Base-by-base conservation (phyloP, 2,113 vertebrate species). In the Romanogobio albipinnatus region DNA sequence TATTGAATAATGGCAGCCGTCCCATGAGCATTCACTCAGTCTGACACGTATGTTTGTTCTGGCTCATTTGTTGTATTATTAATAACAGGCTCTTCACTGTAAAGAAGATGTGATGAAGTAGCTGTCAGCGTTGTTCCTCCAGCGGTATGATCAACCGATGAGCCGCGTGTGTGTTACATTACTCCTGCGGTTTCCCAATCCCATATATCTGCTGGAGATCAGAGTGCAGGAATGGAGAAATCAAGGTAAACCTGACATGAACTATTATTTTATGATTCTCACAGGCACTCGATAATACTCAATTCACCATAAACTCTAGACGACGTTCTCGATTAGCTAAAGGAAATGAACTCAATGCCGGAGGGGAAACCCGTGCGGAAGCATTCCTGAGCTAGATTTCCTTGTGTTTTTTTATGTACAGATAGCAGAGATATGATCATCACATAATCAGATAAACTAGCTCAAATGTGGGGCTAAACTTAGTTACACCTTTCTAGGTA, bases 31-130 rank as follows among this genome's bases (percentile, higher is more conserved):
- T 22, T 39, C 26, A 36, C 36, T 43, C 36, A 76, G 4, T 29
- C 15, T 62, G 76, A 79, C 36, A 45, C 14, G 7, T 79, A 14
- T 62, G 62, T 79, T 62, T 5, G 56, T 79, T 79, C 36, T 26
- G 36, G n/a, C 77, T 80, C 59, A 64, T 80, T 49, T 64, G 39
- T 47, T 80, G 39, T 29, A 64, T 80, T 64, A 80, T 80, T 80
- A 64, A 80, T 45, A 14, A 14, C 36, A 62, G 19, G 24, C 8
- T 29, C 13, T 47, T 62, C 36, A 45, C 77, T 47, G 58, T 11
- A 8, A 62, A 45, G 22, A 62, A 45, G 24, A 61, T 45, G 13
- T 79, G 56, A 47, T 80, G 39, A 47, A 62, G 58, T 17, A 15
- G 22, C 11, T 47, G 77, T 80, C 77, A 80, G n/a, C 39, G n/a